Percentiles rank a stretch among this genome's conserved stretches.
Evolutionary conservation across 2,888 invertebrate species (phyloP).

Genomic region (Eilema griseolum): DNA sequence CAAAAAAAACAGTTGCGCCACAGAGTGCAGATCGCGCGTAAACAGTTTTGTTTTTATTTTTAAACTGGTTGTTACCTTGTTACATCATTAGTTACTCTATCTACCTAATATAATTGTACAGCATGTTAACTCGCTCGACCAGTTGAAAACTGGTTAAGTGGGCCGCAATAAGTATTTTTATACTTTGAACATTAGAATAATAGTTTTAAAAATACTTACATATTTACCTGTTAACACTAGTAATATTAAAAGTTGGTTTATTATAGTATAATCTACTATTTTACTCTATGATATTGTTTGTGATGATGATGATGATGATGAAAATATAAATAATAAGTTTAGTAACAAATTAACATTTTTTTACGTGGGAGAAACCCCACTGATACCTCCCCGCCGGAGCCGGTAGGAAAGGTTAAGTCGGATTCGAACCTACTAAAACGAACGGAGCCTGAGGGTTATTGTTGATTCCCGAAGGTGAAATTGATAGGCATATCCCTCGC

Average conservation of each 20-base stretch:
- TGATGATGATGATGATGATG: background rate
- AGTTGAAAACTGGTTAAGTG: background rate
- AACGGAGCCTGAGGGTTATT: too few relatives aligned
- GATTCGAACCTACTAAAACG: too few relatives aligned
- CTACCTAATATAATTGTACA: slow-evolving; percentile 1
- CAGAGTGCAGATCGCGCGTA: background rate
- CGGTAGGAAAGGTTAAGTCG: too few relatives aligned
- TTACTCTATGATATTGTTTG: background rate
- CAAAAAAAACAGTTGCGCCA: background rate
- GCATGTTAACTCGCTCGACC: slow-evolving; percentile 1
- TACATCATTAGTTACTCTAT: slow-evolving; percentile 12
- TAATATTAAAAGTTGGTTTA: background rate
- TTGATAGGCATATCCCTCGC: too few relatives aligned
- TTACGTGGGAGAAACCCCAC: too few relatives aligned
- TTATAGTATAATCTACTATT: background rate
- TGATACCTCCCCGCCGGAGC: too few relatives aligned
- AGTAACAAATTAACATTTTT: background rate
- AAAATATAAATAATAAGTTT: background rate
- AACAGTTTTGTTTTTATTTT: slow-evolving; percentile 12
- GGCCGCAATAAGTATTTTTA: background rate
- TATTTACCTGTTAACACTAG: background rate
- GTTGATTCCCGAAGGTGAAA: too few relatives aligned
- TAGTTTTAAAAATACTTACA: background rate
- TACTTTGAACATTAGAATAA: background rate
- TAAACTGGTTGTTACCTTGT: slow-evolving; percentile 3